Conservation (phyloP, 2,113 vertebrate genomes). For the Dermatemys mawii region DNA sequence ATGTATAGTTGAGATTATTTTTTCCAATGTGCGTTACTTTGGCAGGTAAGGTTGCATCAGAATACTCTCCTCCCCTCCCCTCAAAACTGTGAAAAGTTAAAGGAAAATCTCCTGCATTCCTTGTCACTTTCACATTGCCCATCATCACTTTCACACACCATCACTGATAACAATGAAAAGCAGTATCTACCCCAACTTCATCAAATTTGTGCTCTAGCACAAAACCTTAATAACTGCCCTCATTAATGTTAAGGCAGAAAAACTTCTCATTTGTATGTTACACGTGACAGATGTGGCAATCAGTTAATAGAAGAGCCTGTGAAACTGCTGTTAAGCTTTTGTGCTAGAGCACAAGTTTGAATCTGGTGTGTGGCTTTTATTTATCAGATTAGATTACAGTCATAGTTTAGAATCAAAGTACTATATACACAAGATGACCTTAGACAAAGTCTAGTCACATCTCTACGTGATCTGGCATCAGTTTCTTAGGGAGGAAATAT, state of each 20-base stretch:
- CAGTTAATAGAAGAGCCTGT: not conserved
- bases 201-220: not conserved
- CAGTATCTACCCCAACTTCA: not conserved
- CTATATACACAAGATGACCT: not conserved
- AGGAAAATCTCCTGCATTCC: not conserved
- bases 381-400: not conserved
- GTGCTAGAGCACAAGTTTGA: not conserved
- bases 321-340: not conserved
- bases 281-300: not conserved
- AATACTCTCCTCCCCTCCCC: not conserved
- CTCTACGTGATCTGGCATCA: not conserved
- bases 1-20: not conserved
- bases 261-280: not conserved
- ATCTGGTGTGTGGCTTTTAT: not conserved
- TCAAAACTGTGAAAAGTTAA: not conserved
- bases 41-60: not conserved
- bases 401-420: not conserved
- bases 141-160: no score
- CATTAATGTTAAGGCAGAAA: not conserved
- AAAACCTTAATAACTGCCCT: not conserved
- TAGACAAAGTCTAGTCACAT: not conserved
- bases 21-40: not conserved
- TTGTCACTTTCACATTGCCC: not conserved
- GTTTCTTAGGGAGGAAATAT: not conserved
- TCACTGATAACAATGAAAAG: not conserved